Conservation (phyloP, 2,888 invertebrate genomes). For the Tetranychus piercei region DNA sequence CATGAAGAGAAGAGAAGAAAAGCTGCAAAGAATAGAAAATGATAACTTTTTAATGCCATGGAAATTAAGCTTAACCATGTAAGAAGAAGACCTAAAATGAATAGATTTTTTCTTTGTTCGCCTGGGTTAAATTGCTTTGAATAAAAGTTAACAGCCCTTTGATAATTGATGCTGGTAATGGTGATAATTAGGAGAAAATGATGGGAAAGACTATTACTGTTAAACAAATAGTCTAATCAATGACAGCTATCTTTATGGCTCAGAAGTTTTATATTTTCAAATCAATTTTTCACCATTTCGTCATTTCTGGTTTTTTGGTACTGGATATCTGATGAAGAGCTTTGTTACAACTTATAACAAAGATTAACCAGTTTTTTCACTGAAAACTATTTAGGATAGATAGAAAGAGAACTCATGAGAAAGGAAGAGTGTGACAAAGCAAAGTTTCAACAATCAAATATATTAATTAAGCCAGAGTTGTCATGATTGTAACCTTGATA, state of each 20-base stretch:
- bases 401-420: neutral
- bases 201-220: neutral
- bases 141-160: no score
- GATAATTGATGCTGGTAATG: neutral
- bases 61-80: no score
- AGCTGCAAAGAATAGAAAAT: no score
- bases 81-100: no score
- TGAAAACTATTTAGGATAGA: neutral
- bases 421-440: neutral
- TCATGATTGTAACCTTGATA: neutral
- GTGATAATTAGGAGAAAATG: neutral
- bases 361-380: no score
- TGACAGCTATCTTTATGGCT: neutral
- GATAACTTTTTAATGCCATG: no score
- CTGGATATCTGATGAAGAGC: no score
- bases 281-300: neutral
- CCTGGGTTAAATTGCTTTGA: no score
- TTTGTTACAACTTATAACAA: no score
- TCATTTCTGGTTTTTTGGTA: no score
- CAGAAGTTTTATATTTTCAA: neutral
- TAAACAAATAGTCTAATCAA: neutral
- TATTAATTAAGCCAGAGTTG: neutral
- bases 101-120: no score
- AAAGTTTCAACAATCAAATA: neutral
- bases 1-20: no score